Percentiles rank a stretch among this genome's conserved stretches.
Conservation (phyloP, 1,140 invertebrate genomes). For the Hetaerina americana region DNA sequence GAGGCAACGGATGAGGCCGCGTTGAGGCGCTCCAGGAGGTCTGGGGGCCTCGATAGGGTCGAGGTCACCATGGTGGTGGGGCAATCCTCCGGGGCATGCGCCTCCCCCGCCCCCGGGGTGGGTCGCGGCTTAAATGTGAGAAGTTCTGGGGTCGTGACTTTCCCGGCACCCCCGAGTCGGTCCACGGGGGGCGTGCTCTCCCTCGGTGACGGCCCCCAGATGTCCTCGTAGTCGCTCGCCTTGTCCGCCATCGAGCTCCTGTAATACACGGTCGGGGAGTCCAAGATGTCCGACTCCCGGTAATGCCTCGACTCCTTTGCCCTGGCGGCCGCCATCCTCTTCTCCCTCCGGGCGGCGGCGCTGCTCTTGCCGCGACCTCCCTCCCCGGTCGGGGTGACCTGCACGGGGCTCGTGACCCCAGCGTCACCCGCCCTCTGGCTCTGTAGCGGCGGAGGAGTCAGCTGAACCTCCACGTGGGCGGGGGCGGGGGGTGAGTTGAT, state of each 20-base stretch:
- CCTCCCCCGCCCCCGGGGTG: not conserved
- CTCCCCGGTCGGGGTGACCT: not conserved
- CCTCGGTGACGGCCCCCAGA: slow-evolving; percentile 61
- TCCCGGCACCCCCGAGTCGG: slow-evolving; percentile 3
- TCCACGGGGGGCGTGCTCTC: slow-evolving; percentile 24
- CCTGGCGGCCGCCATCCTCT: not conserved
- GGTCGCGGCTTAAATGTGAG: slow-evolving; percentile 12
- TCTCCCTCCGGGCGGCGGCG: not conserved
- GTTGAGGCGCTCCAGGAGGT: slow-evolving; percentile 18
- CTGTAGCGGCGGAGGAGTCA: not conserved
- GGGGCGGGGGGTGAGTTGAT: slow-evolving; percentile 17
- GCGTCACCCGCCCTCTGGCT: not conserved
- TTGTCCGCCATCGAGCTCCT: slow-evolving; percentile 61
- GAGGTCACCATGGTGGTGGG: not conserved
- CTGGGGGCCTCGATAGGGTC: slow-evolving; percentile 20
- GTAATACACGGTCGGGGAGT: slow-evolving; percentile 69
- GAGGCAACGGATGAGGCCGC: not conserved
- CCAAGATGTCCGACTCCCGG: slow-evolving; percentile 69
- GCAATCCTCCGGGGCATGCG: not conserved
- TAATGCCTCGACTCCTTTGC: slow-evolving; percentile 50
- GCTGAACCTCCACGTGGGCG: slow-evolving; percentile 16
- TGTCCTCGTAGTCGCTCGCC: slow-evolving; percentile 88
- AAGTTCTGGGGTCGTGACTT: slow-evolving; percentile 2
- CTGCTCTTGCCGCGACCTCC: not conserved
- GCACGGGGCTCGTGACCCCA: not conserved